These are phyloP conservation scores for Herpetotheres cachinnans DNA, from an alignment of 2,113 vertebrate genomes.

Conservation along the genomic window DNA sequence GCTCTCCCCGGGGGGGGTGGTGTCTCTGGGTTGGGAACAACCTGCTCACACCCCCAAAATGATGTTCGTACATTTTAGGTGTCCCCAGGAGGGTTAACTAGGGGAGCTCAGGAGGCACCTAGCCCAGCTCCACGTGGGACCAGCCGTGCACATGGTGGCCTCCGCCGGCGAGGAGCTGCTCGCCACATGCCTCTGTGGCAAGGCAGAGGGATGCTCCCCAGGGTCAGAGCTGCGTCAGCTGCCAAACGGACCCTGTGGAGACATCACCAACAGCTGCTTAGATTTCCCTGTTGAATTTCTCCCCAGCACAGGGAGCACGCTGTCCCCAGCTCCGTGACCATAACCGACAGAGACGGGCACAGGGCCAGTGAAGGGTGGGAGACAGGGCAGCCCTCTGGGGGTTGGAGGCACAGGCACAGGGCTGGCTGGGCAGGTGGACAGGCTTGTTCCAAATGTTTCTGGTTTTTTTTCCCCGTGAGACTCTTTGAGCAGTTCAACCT, in stretches of 20 bases:
- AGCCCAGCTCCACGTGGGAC: neutral
- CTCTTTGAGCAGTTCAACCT: neutral
- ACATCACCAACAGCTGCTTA: neutral
- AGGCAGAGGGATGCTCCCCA: neutral
- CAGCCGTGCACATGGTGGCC: rapidly evolving
- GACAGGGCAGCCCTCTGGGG: neutral
- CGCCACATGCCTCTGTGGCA: rapidly evolving
- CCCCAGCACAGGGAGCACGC: rapidly evolving
- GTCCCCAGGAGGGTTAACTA: neutral
- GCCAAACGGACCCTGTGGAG: neutral
- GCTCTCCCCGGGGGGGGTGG: neutral
- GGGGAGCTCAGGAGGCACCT: neutral
- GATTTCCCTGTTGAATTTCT: neutral
- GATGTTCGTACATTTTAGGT: neutral
- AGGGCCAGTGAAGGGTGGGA: neutral
- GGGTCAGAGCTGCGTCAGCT: neutral
- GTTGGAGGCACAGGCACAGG: rapidly evolving
- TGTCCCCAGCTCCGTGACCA: neutral
- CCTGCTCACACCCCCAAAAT: neutral
- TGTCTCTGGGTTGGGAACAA: neutral
- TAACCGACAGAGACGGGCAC: neutral
- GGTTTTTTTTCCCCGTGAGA: neutral
- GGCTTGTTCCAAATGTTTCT: neutral
- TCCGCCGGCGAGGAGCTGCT: neutral
- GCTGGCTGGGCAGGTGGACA: rapidly evolving